phyloP scores from a whole-genome alignment of 1,140 invertebrate species.

The Caenorhabditis latens region DNA sequence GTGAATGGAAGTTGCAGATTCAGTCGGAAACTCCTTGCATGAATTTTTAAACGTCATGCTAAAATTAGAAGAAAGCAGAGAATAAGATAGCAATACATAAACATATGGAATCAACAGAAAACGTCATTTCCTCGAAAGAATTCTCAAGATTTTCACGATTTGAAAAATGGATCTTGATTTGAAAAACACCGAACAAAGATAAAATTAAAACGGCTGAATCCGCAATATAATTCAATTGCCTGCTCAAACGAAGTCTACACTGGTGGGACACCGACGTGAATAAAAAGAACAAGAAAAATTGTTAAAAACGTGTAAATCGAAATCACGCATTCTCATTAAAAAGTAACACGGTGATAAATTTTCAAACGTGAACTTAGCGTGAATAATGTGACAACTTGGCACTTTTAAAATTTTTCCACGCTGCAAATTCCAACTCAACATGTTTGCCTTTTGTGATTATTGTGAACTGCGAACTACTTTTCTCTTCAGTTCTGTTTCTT shows the following conservation, averaged over 20 bases:
- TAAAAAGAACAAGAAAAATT: no score
- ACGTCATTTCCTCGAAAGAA: neutral
- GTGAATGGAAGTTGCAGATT: neutral
- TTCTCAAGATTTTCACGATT: neutral
- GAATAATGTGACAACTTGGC: no score
- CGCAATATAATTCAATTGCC: no score
- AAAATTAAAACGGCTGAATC: no score
- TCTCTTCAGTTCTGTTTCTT: no score
- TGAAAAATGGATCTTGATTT: neutral
- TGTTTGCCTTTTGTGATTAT: neutral
- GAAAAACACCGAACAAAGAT: neutral
- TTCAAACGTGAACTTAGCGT: no score
- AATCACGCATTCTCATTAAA: no score
- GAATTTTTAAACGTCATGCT: constrained; percentile 29
- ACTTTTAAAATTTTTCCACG: no score
- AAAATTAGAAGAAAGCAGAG: neutral
- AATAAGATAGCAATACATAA: neutral
- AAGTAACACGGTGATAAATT: no score
- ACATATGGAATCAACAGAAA: neutral
- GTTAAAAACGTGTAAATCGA: no score
- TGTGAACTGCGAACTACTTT: neutral
- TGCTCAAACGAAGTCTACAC: no score
- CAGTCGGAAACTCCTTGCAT: constrained; percentile 12
- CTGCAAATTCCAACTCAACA: neutral
- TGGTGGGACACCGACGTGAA: no score